A percentile compares a stretch with the other conserved stretches of the same genome.
phyloP scores from a whole-genome alignment of 2,113 vertebrate genomes.

The Pedionomus torquatus region DNA sequence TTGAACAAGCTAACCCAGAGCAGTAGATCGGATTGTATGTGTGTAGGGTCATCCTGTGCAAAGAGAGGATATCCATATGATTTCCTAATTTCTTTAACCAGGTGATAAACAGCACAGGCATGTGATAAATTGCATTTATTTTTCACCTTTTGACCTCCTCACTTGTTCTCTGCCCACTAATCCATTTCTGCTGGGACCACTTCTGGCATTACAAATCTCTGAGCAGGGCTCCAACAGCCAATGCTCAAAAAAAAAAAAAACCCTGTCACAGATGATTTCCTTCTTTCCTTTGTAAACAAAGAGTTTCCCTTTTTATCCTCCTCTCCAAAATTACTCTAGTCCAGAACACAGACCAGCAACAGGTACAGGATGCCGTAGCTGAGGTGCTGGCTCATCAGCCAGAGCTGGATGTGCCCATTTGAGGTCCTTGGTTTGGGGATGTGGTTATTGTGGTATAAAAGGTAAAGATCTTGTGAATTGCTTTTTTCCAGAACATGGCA shows the following conservation, averaged over 20 bases:
- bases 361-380: background rate
- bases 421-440: background rate
- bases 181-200: constrained; percentile 36
- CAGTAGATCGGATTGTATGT: background rate
- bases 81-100: constrained; percentile 15
- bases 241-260: background rate
- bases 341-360: background rate
- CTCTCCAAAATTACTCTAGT: background rate
- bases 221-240: background rate
- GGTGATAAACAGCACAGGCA: constrained; percentile 22
- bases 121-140: constrained; percentile 34
- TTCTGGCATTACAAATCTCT: constrained; percentile 46
- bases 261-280: constrained; percentile 36
- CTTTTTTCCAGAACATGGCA: background rate
- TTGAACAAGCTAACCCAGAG: background rate
- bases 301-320: background rate
- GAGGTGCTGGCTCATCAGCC: background rate
- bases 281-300: constrained; percentile 6
- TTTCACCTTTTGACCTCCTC: constrained; percentile 49
- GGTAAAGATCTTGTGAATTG: background rate
- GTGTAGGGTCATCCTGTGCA: background rate
- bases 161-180: constrained; percentile 50
- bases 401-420: fast-evolving
- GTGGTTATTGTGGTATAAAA: background rate
- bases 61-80: background rate